Conservation (phyloP, 2,888 invertebrate genomes). For the Caenorhabditis sp. region DNA sequence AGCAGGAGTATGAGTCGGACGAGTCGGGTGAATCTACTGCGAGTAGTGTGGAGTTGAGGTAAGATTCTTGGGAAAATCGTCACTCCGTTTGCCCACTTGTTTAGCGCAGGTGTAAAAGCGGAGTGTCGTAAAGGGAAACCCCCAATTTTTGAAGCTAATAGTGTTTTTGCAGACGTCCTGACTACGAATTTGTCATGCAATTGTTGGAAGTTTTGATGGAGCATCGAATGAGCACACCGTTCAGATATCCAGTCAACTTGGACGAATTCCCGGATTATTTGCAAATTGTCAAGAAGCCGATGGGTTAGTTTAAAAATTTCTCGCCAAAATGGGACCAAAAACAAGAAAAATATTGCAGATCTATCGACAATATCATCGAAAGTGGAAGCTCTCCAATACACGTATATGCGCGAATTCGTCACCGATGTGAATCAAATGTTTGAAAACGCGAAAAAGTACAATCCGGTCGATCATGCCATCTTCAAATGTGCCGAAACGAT, state of each 20-base stretch:
- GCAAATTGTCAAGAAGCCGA: slow-evolving; percentile 75
- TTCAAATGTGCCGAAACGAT: slow-evolving; percentile 94
- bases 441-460: slow-evolving; percentile 81
- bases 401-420: slow-evolving; percentile 80
- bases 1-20: slow-evolving; percentile 30
- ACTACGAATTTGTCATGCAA: slow-evolving; percentile 44
- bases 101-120: too few relatives aligned
- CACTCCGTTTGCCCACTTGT: too few relatives aligned
- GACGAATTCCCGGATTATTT: slow-evolving; percentile 96
- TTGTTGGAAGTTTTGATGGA: slow-evolving; percentile 43
- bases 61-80: too few relatives aligned
- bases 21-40: slow-evolving; percentile 14
- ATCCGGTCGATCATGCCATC: slow-evolving; percentile 82
- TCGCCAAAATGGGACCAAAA: too few relatives aligned
- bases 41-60: neutral
- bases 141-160: too few relatives aligned
- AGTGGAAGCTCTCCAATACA: slow-evolving; percentile 69
- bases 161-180: slow-evolving; percentile 44
- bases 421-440: slow-evolving; percentile 98
- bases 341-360: slow-evolving; percentile 77
- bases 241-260: slow-evolving; percentile 94
- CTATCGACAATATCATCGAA: slow-evolving; percentile 80
- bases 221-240: slow-evolving; percentile 86
- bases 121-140: too few relatives aligned
- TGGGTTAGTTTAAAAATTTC: slow-evolving; percentile 68